A percentile compares a stretch with the other conserved stretches of the same genome.
These are phyloP conservation scores for Pelobates fuscus DNA, from an alignment of 2,113 vertebrate species.

Conservation along the genomic window DNA sequence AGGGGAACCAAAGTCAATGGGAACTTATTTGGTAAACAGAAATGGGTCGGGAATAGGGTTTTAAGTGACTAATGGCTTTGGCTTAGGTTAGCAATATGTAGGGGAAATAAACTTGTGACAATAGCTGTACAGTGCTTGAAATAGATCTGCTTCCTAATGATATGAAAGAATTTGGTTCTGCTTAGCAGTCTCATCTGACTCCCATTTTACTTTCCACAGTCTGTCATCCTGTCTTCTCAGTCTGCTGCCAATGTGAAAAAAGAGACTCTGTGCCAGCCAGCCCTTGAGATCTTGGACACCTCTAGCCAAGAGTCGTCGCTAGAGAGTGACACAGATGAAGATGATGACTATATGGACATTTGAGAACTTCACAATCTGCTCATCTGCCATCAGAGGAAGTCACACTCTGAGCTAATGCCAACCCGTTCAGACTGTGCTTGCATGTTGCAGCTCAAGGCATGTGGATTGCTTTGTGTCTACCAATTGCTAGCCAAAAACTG, in stretches of 20 bases:
- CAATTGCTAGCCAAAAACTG: constrained; percentile 21
- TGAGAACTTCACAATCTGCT: constrained; percentile 62
- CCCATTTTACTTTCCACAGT: constrained; percentile 68
- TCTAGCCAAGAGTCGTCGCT: constrained; percentile 97
- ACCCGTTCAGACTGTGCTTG: constrained; percentile 33
- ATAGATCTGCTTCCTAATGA: background rate
- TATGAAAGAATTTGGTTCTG: background rate
- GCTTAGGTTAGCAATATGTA: no score
- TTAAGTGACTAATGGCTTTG: no score
- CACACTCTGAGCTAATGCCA: constrained; percentile 9
- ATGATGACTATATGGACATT: constrained; percentile 95
- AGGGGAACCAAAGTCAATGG: background rate
- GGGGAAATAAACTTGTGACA: no score
- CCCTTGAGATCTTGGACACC: constrained; percentile 93
- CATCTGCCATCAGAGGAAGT: constrained; percentile 12
- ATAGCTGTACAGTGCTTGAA: background rate
- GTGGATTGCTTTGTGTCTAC: constrained; percentile 33
- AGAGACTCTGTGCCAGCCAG: constrained; percentile 91
- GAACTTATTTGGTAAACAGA: no score
- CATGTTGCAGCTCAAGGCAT: constrained; percentile 41
- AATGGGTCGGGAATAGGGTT: no score
- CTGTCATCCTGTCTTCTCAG: constrained; percentile 94
- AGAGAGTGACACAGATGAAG: constrained; percentile 95
- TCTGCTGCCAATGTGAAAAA: constrained; percentile 96
- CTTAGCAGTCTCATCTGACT: constrained; percentile 9